Evolutionary conservation across 2,113 vertebrate genomes (phyloP).

Genomic region (Spheniscus mendiculus): DNA sequence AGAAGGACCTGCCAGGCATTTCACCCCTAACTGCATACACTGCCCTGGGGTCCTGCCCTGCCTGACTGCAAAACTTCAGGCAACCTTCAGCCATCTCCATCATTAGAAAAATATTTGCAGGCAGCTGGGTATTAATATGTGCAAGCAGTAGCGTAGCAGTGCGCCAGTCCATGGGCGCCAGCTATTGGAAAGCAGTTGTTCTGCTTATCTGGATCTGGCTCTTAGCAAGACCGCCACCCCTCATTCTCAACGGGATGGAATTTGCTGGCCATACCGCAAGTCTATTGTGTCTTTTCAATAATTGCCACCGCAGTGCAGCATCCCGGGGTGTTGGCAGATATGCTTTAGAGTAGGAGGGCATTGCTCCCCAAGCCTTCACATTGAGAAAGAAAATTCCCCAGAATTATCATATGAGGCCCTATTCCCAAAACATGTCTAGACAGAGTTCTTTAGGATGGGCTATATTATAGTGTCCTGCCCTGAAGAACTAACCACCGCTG

Average conservation of each 20-base stretch:
- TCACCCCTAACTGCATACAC: background rate
- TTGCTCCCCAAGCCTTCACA: background rate
- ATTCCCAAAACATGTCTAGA: slow-evolving; percentile 8
- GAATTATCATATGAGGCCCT: background rate
- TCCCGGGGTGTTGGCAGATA: background rate
- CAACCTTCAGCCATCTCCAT: background rate
- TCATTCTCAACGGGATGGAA: background rate
- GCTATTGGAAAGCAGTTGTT: background rate
- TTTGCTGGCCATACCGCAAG: background rate
- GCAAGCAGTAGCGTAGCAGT: background rate
- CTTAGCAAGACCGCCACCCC: background rate
- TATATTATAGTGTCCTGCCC: background rate
- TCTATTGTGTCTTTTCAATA: background rate
- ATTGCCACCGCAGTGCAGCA: background rate
- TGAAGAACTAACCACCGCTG: background rate
- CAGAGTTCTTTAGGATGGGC: background rate
- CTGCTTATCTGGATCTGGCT: background rate
- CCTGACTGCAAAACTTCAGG: background rate
- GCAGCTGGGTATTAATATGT: background rate
- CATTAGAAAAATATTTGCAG: background rate
- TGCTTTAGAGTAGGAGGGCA: background rate
- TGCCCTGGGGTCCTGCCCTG: background rate
- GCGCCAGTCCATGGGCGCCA: background rate
- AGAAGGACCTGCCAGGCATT: background rate
- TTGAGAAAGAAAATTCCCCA: slow-evolving; percentile 4